phyloP scores from a whole-genome alignment of 37 sponge, comb jelly and placozoan species.

The Diacarnus erythraeanus region DNA sequence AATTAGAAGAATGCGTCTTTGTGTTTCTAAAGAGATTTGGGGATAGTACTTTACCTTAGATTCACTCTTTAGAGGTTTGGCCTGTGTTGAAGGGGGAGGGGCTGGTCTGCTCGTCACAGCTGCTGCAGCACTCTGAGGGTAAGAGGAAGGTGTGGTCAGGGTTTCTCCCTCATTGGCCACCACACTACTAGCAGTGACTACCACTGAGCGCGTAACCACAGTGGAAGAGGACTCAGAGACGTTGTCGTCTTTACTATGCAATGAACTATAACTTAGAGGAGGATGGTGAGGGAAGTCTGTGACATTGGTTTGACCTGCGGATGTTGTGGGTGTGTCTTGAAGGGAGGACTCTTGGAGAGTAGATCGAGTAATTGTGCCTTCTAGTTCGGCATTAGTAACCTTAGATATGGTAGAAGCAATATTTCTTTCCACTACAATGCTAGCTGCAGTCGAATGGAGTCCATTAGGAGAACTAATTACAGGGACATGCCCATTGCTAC shows the following conservation, averaged over 20 bases:
- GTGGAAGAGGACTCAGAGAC: neutral
- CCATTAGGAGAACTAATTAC: neutral
- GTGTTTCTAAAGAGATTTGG: too few relatives aligned
- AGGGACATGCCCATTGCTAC: neutral
- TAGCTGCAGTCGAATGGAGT: neutral
- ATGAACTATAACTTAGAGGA: neutral
- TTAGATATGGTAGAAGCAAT: constrained; percentile 1
- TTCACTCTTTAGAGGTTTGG: neutral
- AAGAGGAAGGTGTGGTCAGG: neutral
- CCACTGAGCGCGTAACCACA: neutral
- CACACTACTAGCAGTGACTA: neutral
- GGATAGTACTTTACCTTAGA: too few relatives aligned
- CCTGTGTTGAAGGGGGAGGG: neutral
- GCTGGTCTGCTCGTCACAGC: neutral
- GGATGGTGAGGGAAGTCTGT: neutral
- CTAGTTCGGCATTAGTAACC: too few relatives aligned
- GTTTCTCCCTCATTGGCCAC: neutral
- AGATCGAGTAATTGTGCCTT: neutral
- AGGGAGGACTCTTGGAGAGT: neutral
- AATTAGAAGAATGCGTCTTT: too few relatives aligned
- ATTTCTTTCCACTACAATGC: neutral
- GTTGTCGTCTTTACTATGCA: neutral
- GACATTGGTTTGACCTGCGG: neutral
- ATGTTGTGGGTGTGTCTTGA: neutral
- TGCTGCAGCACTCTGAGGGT: neutral